A percentile compares a stretch with the other conserved stretches of the same genome.
Evolutionary conservation across 2,888 invertebrate genomes (phyloP).

Genomic region (Ferdinandea cuprea): DNA sequence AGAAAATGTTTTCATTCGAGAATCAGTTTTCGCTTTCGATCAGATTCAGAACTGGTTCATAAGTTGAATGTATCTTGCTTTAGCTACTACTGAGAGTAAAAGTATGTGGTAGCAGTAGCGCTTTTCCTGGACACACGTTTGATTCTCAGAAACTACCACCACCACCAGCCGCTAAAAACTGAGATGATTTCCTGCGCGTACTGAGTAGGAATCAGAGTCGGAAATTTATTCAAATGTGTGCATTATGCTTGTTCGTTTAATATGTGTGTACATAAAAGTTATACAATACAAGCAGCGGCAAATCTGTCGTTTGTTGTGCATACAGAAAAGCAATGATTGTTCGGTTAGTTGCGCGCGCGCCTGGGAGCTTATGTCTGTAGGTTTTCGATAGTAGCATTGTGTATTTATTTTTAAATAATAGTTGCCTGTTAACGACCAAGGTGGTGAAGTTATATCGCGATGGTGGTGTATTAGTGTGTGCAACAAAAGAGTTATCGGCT

Average conservation of each 20-base stretch:
- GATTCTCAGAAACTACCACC: constrained; percentile 26
- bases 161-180: background rate
- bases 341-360: constrained; percentile 42
- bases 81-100: constrained; percentile 24
- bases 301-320: constrained; percentile 40
- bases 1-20: constrained; percentile 13
- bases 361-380: constrained; percentile 47
- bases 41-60: constrained; percentile 59
- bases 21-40: constrained; percentile 55
- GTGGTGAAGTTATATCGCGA: constrained; percentile 63
- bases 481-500: constrained; percentile 58
- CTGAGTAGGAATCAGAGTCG: background rate
- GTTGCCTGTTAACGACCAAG: constrained; percentile 57
- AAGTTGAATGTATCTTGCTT: constrained; percentile 9
- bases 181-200: constrained; percentile 31
- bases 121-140: constrained; percentile 54
- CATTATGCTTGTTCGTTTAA: constrained; percentile 7
- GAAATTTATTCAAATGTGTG: constrained; percentile 9
- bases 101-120: constrained; percentile 31
- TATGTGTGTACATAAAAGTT: constrained; percentile 27
- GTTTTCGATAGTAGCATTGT: constrained; percentile 10
- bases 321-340: constrained; percentile 52
- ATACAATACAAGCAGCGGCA: constrained; percentile 43
- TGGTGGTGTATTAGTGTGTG: constrained; percentile 41
- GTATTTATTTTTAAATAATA: constrained; percentile 62